These are phyloP conservation scores for Beris morrisii DNA, from an alignment of 2,888 invertebrate species.

Conservation along the genomic window DNA sequence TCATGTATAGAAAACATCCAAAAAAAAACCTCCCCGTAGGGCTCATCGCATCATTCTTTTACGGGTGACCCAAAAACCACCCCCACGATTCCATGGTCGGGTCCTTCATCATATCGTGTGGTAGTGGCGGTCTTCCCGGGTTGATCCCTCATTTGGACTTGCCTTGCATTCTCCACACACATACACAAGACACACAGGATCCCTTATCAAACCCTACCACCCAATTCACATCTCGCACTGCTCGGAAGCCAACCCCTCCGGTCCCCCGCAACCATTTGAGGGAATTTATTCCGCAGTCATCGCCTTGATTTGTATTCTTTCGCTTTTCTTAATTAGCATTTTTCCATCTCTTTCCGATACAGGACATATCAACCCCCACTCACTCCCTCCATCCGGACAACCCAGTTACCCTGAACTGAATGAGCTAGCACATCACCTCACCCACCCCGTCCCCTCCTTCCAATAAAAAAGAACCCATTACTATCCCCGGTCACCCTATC, in stretches of 20 bases:
- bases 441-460: background rate
- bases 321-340: conserved; percentile 33
- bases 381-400: background rate
- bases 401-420: background rate
- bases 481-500: conserved; percentile 25
- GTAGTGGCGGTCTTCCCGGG: background rate
- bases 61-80: background rate
- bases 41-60: background rate
- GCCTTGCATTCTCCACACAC: conserved; percentile 1
- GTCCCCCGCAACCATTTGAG: background rate
- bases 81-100: background rate
- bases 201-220: background rate
- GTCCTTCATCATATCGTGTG: background rate
- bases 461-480: conserved; percentile 17
- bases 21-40: background rate
- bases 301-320: conserved; percentile 31
- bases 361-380: conserved; percentile 5
- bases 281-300: conserved; percentile 22
- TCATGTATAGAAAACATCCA: background rate
- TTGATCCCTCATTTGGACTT: conserved; percentile 18
- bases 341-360: conserved; percentile 22
- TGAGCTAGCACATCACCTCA: conserved; percentile 10
- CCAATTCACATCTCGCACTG: background rate
- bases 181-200: conserved; percentile 1
- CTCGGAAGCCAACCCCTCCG: background rate